A percentile compares a stretch with the other conserved stretches of the same genome.
Evolutionary conservation across 2,113 vertebrate species (phyloP).

Genomic region (Larimichthys polyactis): DNA sequence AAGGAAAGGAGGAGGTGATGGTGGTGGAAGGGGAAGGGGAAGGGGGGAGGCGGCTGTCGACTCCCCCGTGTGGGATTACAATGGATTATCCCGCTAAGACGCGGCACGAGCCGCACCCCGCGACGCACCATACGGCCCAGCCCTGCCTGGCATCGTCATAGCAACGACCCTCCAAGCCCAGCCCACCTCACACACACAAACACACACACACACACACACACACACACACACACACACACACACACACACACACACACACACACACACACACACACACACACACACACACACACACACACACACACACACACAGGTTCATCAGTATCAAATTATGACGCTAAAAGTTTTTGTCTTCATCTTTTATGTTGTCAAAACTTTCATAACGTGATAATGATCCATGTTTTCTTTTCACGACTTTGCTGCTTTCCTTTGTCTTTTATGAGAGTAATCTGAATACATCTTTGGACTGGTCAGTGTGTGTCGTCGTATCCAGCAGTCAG

Average conservation of each 20-base stretch:
- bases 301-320: not conserved
- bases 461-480: not conserved
- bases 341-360: no score
- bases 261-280: not conserved
- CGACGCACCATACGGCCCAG: slow-evolving; percentile 11
- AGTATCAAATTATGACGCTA: no score
- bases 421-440: not conserved
- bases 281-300: not conserved
- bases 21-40: not conserved
- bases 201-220: no score
- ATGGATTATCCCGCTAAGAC: slow-evolving; percentile 84
- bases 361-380: no score
- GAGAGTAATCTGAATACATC: not conserved
- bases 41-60: not conserved
- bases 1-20: not conserved
- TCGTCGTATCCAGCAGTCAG: no score
- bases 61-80: slow-evolving; percentile 82
- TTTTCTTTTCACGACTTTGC: not conserved
- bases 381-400: no score
- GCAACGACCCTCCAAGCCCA: slow-evolving; percentile 60
- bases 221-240: not conserved
- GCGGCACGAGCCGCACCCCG: slow-evolving; percentile 63
- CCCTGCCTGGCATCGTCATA: slow-evolving; percentile 73
- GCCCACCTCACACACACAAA: no score
- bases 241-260: slow-evolving; percentile 1